Evolutionary conservation across 2,888 invertebrate species (phyloP).

Genomic region (Nudaria mundana): DNA sequence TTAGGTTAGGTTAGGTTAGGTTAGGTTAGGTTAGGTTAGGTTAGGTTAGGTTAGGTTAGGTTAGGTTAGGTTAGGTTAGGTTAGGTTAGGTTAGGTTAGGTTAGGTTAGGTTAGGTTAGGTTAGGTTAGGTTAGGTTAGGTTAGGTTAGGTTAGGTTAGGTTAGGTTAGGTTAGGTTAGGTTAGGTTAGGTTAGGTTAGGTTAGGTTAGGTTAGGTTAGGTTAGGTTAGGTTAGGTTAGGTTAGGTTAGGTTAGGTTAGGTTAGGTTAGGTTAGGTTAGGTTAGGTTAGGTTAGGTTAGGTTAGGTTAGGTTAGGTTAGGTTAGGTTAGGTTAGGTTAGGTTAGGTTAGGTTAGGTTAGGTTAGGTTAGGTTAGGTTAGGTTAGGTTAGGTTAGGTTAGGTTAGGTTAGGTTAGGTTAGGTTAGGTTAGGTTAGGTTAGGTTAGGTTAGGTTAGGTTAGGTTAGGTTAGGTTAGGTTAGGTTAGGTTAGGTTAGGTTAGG

Average conservation of each 20-base stretch:
- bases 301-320: constrained; percentile 19
- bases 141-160: constrained; percentile 18
- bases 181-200: constrained; percentile 9
- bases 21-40: constrained; percentile 19
- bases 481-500: constrained; percentile 4
- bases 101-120: constrained; percentile 7
- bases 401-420: constrained; percentile 17
- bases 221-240: constrained; percentile 19
- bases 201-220: background rate
- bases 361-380: constrained; percentile 18
- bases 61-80: constrained; percentile 23
- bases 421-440: constrained; percentile 21
- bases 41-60: constrained; percentile 21
- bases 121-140: constrained; percentile 11
- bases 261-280: constrained; percentile 22
- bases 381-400: constrained; percentile 11
- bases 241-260: constrained; percentile 25
- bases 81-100: constrained; percentile 8
- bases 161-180: constrained; percentile 15
- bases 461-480: background rate
- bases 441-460: constrained; percentile 3
- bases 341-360: constrained; percentile 20
- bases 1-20: constrained; percentile 9
- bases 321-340: constrained; percentile 20
- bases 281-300: constrained; percentile 16